Base-by-base conservation (phyloP, 2,113 vertebrate species). In the Sterna hirundo region DNA sequence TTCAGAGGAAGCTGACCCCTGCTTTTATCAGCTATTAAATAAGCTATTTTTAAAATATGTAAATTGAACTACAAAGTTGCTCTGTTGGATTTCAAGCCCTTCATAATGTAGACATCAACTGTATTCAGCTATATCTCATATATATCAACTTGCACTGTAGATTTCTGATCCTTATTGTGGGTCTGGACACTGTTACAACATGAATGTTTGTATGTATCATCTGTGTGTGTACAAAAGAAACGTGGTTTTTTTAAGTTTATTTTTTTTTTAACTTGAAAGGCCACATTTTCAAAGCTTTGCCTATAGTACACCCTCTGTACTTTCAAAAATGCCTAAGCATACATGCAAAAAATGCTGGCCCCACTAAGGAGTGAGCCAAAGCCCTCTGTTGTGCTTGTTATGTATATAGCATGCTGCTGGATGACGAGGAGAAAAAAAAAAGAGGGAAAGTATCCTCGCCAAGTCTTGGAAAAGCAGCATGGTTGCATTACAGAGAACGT, bases 21-120 rank as follows among this genome's bases (percentile, higher is more conserved):
- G 78, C 93, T 97, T 97, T 98, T 97, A 97, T 96, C 89, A 97
- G 79, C 83, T 76, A 87, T 95, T 95, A 91, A 94, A 97, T 93
- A 96, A 94, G 90, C 90, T 97, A 90, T 88, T 80, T 94, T 96
- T 94, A 92, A 96, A 94, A 95, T 74, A 87, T 38, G 29, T 91
- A 91, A 66, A 91, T 86, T 80, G 58, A 2, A 3, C 32, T 92
- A 30, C 91, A 80, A 91, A 77, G 66, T 44, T 84, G 9, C 78
- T 79, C 74, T 87, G 49, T 62, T 83, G 51, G 54, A 74, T 90
- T 95, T 93, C 42, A 83, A 72, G 15, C 9, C n/a, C n/a, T 89
- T 84, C 23, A 8, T 85, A 54, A 69, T 20, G 21, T 57, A 75
- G 52, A 27, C 13, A 49, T 62, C 38, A 55, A 57, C 61, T 38